These are phyloP conservation scores for Narcine bancroftii DNA, from an alignment of 2,113 vertebrate species.

Conservation along the genomic window DNA sequence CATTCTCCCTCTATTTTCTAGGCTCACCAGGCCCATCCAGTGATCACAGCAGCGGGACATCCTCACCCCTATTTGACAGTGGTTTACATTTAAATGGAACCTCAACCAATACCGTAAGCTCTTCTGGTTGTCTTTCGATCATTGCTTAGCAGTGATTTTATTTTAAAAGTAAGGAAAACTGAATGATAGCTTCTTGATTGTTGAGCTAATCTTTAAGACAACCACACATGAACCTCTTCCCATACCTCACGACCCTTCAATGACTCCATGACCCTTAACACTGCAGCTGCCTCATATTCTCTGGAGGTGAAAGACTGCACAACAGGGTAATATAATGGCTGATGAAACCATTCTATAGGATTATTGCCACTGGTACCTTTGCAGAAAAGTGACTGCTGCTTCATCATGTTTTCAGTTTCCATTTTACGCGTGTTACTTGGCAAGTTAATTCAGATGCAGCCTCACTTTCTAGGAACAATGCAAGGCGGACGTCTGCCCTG, in stretches of 20 bases:
- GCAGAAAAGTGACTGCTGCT: not conserved
- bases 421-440: not conserved
- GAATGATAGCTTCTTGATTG: not conserved
- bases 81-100: conserved; percentile 82
- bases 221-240: not conserved
- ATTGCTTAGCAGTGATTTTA: not conserved
- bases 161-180: too few relatives aligned
- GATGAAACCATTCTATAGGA: not conserved
- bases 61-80: conserved; percentile 84
- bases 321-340: not conserved
- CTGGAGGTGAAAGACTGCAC: not conserved
- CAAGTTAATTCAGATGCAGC: not conserved
- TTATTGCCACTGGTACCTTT: not conserved
- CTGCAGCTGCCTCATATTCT: not conserved
- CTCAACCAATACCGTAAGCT: conserved; percentile 71
- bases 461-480: not conserved
- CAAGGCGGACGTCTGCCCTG: not conserved
- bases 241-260: not conserved
- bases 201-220: not conserved
- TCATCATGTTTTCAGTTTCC: not conserved
- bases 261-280: not conserved
- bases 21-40: conserved; percentile 75
- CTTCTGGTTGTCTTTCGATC: not conserved
- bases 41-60: conserved; percentile 72
- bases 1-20: conserved; percentile 44